phyloP scores from a whole-genome alignment of 2,113 vertebrate species.

The Hoplias malabaricus region DNA sequence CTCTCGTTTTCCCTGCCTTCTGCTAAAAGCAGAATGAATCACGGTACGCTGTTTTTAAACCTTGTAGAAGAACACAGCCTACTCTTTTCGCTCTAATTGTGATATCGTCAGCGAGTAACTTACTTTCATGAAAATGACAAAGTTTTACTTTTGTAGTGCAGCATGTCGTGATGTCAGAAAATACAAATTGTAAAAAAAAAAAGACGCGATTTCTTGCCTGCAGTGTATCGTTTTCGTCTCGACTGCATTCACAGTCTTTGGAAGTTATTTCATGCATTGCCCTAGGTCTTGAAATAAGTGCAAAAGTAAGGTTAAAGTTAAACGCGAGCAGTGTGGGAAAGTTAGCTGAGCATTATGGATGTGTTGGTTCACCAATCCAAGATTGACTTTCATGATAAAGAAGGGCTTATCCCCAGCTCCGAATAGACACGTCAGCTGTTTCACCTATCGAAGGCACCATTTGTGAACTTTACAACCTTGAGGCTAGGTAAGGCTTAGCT shows the following conservation, averaged over 20 bases:
- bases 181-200: background rate
- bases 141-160: background rate
- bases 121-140: background rate
- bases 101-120: background rate
- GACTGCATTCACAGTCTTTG: background rate
- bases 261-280: background rate
- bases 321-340: conserved; percentile 46
- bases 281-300: background rate
- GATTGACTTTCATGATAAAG: conserved; percentile 32
- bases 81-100: background rate
- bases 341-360: conserved; percentile 26
- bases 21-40: conserved; percentile 15
- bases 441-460: conserved; percentile 43
- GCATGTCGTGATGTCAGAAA: too few species aligned
- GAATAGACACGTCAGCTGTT: conserved; percentile 57
- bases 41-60: background rate
- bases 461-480: conserved; percentile 60
- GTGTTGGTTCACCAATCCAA: conserved; percentile 9
- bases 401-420: conserved; percentile 28
- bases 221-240: conserved; percentile 10
- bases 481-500: conserved; percentile 55
- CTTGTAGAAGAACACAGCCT: background rate
- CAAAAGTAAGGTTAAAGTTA: background rate
- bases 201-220: background rate
- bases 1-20: conserved; percentile 8